Percentiles rank a stretch among this genome's conserved stretches.
Evolutionary conservation across 2,113 vertebrate species (phyloP).

Genomic region (Poecilia latipinna): DNA sequence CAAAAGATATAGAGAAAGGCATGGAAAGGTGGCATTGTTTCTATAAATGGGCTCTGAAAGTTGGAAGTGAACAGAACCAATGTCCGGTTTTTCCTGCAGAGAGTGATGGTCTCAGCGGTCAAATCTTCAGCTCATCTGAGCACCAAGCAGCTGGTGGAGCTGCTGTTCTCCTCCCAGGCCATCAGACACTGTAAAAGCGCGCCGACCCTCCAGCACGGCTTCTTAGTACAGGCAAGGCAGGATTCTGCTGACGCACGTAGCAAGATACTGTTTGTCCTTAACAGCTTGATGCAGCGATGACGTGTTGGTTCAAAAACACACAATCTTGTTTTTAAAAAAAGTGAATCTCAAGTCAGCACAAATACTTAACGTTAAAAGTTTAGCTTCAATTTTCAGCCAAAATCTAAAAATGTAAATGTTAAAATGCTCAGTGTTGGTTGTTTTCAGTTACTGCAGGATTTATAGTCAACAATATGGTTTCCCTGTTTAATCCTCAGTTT

Average conservation of each 20-base stretch:
- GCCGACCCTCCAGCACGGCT: conserved; percentile 91
- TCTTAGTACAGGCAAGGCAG: conserved; percentile 89
- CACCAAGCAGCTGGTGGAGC: conserved; percentile 81
- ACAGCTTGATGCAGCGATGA: no score
- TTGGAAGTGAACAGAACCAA: not conserved
- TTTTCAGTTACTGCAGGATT: not conserved
- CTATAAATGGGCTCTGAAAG: not conserved
- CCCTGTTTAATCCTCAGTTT: not conserved
- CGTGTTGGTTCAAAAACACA: no score
- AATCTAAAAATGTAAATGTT: not conserved
- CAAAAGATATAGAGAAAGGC: no score
- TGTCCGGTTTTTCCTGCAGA: conserved; percentile 50
- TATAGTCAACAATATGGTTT: not conserved
- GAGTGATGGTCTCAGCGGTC: conserved; percentile 71
- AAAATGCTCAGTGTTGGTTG: not conserved
- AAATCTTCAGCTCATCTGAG: conserved; percentile 78
- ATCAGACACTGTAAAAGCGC: conserved; percentile 90
- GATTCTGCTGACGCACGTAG: not conserved
- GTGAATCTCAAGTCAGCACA: no score
- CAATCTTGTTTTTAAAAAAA: no score
- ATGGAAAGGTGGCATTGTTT: not conserved
- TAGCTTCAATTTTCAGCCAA: not conserved
- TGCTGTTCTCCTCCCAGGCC: conserved; percentile 82
- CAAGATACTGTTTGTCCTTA: no score
- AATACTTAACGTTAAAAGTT: not conserved